Percentiles rank a stretch among this genome's conserved stretches.
These are phyloP conservation scores for Bathynomus jamesi DNA, from an alignment of 1,140 invertebrate genomes.

Conservation along the genomic window DNA sequence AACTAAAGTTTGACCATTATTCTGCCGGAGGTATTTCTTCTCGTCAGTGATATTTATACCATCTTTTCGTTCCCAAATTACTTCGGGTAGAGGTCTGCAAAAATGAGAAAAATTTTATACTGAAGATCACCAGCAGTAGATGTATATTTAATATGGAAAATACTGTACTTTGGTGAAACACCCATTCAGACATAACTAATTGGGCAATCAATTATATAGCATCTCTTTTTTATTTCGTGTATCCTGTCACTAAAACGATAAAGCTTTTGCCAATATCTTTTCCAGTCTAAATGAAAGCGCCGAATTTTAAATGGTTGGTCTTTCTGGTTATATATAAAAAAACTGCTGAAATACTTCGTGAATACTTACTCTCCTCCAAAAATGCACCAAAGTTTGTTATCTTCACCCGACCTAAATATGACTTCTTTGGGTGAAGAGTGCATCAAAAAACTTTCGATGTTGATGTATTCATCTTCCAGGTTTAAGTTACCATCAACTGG, in stretches of 20 bases:
- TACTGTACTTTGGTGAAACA: background rate
- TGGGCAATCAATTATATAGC: background rate
- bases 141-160: background rate
- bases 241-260: background rate
- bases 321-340: no score
- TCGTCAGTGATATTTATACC: background rate
- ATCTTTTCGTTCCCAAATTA: constrained; percentile 20
- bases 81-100: constrained; percentile 20
- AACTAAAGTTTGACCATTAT: constrained; percentile 22
- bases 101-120: background rate
- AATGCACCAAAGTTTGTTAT: constrained; percentile 29
- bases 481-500: constrained; percentile 20
- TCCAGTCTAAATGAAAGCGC: no score
- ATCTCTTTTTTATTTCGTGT: background rate
- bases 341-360: background rate
- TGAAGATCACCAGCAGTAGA: background rate
- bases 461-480: constrained; percentile 13
- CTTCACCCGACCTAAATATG: constrained; percentile 6
- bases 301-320: background rate
- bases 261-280: background rate
- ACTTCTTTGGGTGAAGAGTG: constrained; percentile 15
- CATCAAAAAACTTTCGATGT: constrained; percentile 30
- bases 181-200: background rate
- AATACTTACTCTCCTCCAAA: constrained; percentile 34
- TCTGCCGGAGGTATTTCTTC: constrained; percentile 4